Conservation (phyloP, 30 jellyfish, hydroid and myxozoan species). For the Mastigias papua region DNA sequence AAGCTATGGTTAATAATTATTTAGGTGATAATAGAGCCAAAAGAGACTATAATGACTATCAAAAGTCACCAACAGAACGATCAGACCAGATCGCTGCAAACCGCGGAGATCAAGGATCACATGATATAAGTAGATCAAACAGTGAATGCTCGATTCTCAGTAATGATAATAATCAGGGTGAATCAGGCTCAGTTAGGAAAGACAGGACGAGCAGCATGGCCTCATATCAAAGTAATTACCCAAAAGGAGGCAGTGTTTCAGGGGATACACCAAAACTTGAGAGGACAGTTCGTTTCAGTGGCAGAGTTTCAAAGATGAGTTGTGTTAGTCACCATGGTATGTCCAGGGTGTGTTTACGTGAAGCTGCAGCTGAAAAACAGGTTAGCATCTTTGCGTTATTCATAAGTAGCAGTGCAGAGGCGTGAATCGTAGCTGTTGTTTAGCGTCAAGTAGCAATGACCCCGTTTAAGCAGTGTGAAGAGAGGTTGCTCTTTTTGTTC, state of each 20-base stretch:
- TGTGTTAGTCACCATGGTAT: conserved; percentile 77
- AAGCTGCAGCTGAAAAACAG: conserved; percentile 80
- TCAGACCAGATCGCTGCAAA: conserved; percentile 4
- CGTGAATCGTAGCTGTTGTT: neutral
- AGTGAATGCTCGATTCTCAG: conserved; percentile 60
- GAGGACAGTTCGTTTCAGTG: conserved; percentile 70
- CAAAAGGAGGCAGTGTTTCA: conserved; percentile 18
- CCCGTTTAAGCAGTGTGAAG: too few species aligned
- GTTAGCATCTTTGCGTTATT: conserved; percentile 3
- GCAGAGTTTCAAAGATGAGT: conserved; percentile 75
- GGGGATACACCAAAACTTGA: conserved; percentile 35
- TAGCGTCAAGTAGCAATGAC: too few species aligned
- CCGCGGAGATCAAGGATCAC: neutral
- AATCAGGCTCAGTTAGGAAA: neutral
- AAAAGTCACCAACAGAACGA: conserved; percentile 15
- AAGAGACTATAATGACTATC: neutral
- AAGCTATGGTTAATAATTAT: conserved; percentile 62
- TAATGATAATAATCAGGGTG: conserved; percentile 9
- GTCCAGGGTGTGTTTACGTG: conserved; percentile 76
- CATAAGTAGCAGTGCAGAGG: neutral
- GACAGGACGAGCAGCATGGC: conserved; percentile 52
- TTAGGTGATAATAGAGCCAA: conserved; percentile 26
- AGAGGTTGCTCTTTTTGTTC: too few species aligned
- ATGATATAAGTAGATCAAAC: conserved; percentile 37
- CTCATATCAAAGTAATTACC: conserved; percentile 40